A percentile compares a stretch with the other conserved stretches of the same genome.
phyloP scores from a whole-genome alignment of 2,888 invertebrate genomes.

The Drosophila sordidula region DNA sequence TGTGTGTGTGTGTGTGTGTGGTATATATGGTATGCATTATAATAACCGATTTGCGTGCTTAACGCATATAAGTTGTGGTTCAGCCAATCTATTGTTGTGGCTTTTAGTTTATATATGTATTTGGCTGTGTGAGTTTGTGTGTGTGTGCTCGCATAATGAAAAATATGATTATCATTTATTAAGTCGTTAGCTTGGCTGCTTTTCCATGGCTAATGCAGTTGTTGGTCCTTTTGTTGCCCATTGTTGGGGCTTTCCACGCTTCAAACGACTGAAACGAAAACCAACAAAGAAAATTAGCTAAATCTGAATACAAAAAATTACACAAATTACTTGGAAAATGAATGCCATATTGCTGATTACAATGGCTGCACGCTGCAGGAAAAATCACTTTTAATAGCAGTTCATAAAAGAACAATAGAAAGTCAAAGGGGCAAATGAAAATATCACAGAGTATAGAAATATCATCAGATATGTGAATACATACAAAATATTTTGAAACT shows the following conservation, averaged over 20 bases:
- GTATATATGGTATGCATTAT: slow-evolving; percentile 55
- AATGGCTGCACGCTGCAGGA: neutral
- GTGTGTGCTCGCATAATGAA: slow-evolving; percentile 54
- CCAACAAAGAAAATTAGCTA: slow-evolving; percentile 29
- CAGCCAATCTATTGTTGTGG: slow-evolving; percentile 36
- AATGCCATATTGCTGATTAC: slow-evolving; percentile 12
- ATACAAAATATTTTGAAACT: no score
- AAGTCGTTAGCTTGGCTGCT: slow-evolving; percentile 51
- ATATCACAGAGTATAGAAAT: no score
- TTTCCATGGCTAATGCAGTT: slow-evolving; percentile 40
- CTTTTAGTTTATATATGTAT: neutral
- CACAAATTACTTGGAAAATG: slow-evolving; percentile 43
- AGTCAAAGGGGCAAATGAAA: neutral
- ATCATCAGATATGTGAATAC: no score
- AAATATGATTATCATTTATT: slow-evolving; percentile 66
- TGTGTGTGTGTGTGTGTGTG: neutral
- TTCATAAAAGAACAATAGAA: neutral
- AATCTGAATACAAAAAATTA: slow-evolving; percentile 18
- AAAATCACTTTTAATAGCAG: neutral
- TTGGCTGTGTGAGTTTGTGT: slow-evolving; percentile 15
- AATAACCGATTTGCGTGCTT: slow-evolving; percentile 79
- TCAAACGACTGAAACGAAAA: slow-evolving; percentile 21
- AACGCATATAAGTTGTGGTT: slow-evolving; percentile 60
- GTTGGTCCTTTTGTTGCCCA: slow-evolving; percentile 14
- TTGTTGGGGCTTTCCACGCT: slow-evolving; percentile 26